A percentile compares a stretch with the other conserved stretches of the same genome.
Conservation (phyloP, 2,888 invertebrate species). For the Drosophila pseudotalamancana region DNA sequence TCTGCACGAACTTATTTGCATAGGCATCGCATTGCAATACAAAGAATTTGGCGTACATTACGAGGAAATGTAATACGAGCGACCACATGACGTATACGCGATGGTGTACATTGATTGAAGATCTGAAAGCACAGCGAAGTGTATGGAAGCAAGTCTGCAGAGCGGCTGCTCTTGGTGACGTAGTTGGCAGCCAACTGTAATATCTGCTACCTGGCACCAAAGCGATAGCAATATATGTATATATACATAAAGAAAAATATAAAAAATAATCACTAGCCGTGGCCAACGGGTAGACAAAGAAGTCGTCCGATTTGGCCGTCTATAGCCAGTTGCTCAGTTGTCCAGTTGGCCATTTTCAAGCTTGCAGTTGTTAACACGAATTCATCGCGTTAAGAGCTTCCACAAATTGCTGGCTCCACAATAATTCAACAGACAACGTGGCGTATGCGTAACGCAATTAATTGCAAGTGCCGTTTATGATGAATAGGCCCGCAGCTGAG, state of each 20-base stretch:
- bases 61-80: constrained; percentile 50
- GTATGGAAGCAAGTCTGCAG: constrained; percentile 10
- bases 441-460: constrained; percentile 51
- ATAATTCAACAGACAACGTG: constrained; percentile 19
- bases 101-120: constrained; percentile 9
- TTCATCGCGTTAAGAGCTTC: constrained; percentile 56
- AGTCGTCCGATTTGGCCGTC: constrained; percentile 27
- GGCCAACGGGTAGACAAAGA: constrained; percentile 55
- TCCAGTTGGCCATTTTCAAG: constrained; percentile 26
- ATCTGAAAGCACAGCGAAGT: not conserved
- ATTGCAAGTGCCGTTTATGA: constrained; percentile 19
- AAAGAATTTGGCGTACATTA: constrained; percentile 62
- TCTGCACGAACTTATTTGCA: constrained; percentile 33
- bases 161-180: constrained; percentile 41
- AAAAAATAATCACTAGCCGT: constrained; percentile 51
- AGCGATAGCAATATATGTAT: constrained; percentile 47
- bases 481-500: constrained; percentile 23
- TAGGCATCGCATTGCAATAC: constrained; percentile 47
- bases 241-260: constrained; percentile 15
- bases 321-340: constrained; percentile 23
- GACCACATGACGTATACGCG: constrained; percentile 63
- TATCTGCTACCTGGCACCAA: constrained; percentile 75
- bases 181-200: constrained; percentile 67
- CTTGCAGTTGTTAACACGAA: constrained; percentile 56
- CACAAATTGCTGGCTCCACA: not conserved